Conservation (phyloP, 2,113 vertebrate species). For the Balaeniceps rex region DNA sequence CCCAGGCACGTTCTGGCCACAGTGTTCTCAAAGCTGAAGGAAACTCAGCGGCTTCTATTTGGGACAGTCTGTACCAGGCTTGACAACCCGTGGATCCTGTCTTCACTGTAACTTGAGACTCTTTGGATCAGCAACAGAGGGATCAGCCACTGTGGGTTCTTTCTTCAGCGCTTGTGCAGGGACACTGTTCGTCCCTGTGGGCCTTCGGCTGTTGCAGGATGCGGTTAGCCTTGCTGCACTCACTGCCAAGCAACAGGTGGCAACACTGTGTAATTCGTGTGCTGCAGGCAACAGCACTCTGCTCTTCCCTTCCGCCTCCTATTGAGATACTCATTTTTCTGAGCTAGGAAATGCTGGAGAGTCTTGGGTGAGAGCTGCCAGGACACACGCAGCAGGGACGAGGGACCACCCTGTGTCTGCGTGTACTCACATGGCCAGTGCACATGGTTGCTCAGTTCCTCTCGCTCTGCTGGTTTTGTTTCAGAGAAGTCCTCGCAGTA, state of each 20-base stretch:
- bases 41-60: neutral
- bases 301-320: neutral
- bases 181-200: neutral
- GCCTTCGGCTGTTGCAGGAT: neutral
- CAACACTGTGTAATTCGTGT: rapidly evolving
- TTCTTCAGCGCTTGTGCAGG: rapidly evolving
- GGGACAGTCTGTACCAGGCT: neutral
- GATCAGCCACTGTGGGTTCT: neutral
- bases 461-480: neutral
- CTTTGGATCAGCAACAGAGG: neutral
- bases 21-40: neutral
- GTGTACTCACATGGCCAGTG: neutral
- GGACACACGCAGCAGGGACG: rapidly evolving
- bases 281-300: neutral
- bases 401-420: neutral
- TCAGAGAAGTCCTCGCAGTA: constrained; percentile 79
- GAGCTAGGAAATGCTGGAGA: neutral
- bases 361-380: neutral
- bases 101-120: neutral
- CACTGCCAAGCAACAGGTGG: neutral
- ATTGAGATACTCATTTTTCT: neutral
- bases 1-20: neutral
- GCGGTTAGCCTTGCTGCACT: neutral
- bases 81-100: neutral
- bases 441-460: neutral